Evolutionary conservation across 1,140 invertebrate genomes (phyloP).

Genomic region (Aphelenchoides avenae): DNA sequence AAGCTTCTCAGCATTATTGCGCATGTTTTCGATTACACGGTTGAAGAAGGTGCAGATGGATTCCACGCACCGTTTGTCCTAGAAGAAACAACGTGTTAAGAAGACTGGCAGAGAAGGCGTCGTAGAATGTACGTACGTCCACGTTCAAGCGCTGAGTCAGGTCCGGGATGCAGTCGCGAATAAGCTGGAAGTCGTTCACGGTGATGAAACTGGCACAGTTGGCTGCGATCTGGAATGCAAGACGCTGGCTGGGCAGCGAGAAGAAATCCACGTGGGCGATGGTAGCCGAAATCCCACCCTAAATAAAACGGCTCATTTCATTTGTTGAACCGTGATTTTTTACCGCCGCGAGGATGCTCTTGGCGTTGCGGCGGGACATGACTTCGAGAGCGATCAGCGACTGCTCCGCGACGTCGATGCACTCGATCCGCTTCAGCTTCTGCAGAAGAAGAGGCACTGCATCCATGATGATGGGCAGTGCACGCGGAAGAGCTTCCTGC

Average conservation of each 20-base stretch:
- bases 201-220: conserved; percentile 49
- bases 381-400: conserved; percentile 53
- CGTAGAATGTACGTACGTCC: conserved; percentile 38
- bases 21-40: conserved; percentile 92
- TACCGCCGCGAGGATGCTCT: conserved; percentile 41
- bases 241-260: conserved; percentile 52
- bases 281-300: conserved; percentile 50
- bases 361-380: conserved; percentile 56
- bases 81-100: conserved; percentile 29
- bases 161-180: conserved; percentile 48
- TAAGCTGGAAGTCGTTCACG: conserved; percentile 36
- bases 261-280: conserved; percentile 59
- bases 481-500: conserved; percentile 94
- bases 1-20: conserved; percentile 79
- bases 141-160: conserved; percentile 53
- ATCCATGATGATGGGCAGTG: conserved; percentile 89
- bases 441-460: conserved; percentile 77
- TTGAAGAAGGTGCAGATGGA: conserved; percentile 88
- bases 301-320: conserved; percentile 20
- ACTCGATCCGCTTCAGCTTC: conserved; percentile 60
- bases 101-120: conserved; percentile 14
- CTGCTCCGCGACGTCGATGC: conserved; percentile 55
- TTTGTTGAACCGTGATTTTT: not conserved
- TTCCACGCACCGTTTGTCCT: conserved; percentile 94
- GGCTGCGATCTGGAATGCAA: conserved; percentile 56